Base-by-base conservation (phyloP, 2,888 invertebrate species). In the Sphaerolaimus hirsutus region DNA sequence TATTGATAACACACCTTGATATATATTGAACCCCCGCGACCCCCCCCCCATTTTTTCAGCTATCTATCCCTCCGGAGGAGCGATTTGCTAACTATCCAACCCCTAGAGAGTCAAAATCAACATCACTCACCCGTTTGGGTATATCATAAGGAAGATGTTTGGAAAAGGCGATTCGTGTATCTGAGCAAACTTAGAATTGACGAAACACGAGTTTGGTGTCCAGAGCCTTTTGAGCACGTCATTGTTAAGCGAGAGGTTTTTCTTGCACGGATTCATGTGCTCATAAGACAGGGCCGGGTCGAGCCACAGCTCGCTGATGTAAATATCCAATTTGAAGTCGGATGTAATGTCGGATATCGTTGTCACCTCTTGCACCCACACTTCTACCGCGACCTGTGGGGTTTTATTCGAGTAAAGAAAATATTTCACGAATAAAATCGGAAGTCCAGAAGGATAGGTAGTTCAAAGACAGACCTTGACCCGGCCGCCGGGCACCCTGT, bases 241-340 rank as follows among this genome's bases (percentile, higher is more conserved):
- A 23, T 54, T 56, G 49, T 61, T 61, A 38, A 61, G 51, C 5
- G 58, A 59, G 24, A 61, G 51, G 49, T 61, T 61, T 48, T 58
- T 56, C 48, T 61, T 61, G 53, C 62, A 62, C 7, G 62, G 62
- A 29, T 57, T 53, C 49, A 61, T 43, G 24, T 54, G 50, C 5
- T 53, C 49, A 48, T 57, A 62, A 48, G 54, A 53, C 2, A 62
- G 52, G 1, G 58, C 58, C 1, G 58, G 58, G 47, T 62, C 62
- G 35, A 54, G 49, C 62, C 62, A 62, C 53, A 58, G 59, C 46
- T 62, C 62, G 23, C 55, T 56, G 48, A 62, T 62, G 52, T 62
- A 62, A 44, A 62, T 62, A 47, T 62, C 62, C 23, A 44, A 36
- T 2, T 35, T 12, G 40, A 50, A 50, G 26, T 50, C 50, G 17